phyloP scores from a whole-genome alignment of 2,888 invertebrate species.

The Watsonalla cultraria region DNA sequence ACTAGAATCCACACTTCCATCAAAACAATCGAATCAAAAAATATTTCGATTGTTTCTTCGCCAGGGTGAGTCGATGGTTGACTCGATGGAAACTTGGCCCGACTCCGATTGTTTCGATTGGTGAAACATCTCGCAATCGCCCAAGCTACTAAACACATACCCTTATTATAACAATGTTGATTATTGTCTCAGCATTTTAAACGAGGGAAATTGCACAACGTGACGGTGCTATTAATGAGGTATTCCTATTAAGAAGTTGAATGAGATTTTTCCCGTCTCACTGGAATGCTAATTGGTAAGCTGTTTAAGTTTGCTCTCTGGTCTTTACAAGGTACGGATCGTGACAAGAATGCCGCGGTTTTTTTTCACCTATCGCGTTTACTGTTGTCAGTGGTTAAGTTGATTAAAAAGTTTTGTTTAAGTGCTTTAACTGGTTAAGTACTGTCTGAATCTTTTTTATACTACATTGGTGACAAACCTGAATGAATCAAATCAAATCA shows the following conservation, averaged over 20 bases:
- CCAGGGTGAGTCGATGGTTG: no score
- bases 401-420: neutral
- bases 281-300: conserved; percentile 44
- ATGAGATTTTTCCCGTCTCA: conserved; percentile 49
- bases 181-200: conserved; percentile 62
- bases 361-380: neutral
- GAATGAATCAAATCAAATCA: no score
- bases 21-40: no score
- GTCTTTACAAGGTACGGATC: neutral
- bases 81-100: no score
- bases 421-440: no score
- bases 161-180: conserved; percentile 56
- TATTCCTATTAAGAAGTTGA: conserved; percentile 50
- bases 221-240: conserved; percentile 43
- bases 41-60: no score
- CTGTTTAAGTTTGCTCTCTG: neutral
- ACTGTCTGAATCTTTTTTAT: no score
- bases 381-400: neutral
- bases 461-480: no score
- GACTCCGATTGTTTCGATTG: no score
- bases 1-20: no score
- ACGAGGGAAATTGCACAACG: conserved; percentile 54
- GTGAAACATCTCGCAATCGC: no score
- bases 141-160: conserved; percentile 47
- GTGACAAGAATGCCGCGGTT: neutral